Percentiles rank a stretch among this genome's conserved stretches.
phyloP scores from a whole-genome alignment of 2,113 vertebrate genomes.

The Actinemys pallida region DNA sequence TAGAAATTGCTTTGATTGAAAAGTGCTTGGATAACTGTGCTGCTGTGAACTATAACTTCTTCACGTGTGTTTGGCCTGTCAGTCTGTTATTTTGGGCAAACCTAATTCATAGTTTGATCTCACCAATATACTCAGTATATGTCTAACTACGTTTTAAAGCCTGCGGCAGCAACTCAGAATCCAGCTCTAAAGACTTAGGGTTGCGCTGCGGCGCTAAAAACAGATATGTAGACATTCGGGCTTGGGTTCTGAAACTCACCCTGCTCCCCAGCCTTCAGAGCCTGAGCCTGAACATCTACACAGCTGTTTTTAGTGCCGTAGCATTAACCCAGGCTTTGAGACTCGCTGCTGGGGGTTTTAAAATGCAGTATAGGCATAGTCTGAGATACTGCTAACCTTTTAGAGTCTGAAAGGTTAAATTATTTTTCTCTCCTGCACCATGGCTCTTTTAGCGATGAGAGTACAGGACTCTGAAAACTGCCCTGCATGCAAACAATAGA shows the following conservation, averaged over 20 bases:
- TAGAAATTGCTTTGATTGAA: accelerated
- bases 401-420: background rate
- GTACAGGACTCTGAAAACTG: background rate
- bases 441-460: background rate
- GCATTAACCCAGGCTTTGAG: too few species aligned
- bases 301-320: background rate
- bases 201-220: background rate
- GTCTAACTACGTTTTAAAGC: background rate
- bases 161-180: background rate
- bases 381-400: accelerated
- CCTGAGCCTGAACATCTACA: background rate
- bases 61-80: background rate
- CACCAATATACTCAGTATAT: accelerated
- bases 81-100: accelerated
- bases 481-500: background rate
- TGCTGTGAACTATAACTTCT: background rate
- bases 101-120: accelerated
- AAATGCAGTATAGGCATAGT: background rate
- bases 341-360: background rate
- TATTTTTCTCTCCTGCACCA: background rate
- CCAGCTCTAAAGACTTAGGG: background rate
- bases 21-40: accelerated
- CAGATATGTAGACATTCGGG: background rate
- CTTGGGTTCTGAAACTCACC: background rate
- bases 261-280: background rate